These are phyloP conservation scores for Platorchestia sp. DNA, from an alignment of 1,140 invertebrate genomes.

Conservation along the genomic window DNA sequence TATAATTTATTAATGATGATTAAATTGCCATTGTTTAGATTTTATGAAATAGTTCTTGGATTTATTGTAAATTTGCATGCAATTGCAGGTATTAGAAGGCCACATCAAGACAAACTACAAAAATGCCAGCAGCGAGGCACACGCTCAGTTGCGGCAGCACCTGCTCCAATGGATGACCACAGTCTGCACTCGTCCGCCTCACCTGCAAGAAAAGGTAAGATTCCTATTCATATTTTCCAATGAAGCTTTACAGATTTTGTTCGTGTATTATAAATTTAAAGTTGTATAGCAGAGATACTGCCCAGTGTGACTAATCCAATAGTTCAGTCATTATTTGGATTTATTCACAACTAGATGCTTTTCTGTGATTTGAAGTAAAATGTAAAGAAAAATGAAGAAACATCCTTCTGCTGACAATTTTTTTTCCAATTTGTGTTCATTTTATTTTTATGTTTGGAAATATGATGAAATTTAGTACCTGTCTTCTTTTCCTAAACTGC, in stretches of 20 bases:
- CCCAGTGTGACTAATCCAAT: too few species aligned
- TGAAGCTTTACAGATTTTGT: too few species aligned
- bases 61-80: too few species aligned
- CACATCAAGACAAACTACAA: constrained; percentile 56
- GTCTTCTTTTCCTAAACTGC: not conserved
- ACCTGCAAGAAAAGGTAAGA: constrained; percentile 23
- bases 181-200: constrained; percentile 1
- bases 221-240: not conserved
- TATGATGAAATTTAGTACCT: not conserved
- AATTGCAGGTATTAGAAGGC: constrained; percentile 63
- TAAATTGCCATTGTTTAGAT: too few species aligned
- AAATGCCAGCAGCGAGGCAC: constrained; percentile 56
- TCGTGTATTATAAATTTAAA: too few species aligned
- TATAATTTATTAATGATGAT: too few species aligned
- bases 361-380: not conserved
- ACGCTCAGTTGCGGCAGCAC: constrained; percentile 61
- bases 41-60: too few species aligned
- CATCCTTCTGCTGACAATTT: not conserved
- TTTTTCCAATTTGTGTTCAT: not conserved
- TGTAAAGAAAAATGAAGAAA: too few species aligned
- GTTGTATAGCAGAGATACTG: too few species aligned
- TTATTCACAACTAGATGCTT: too few species aligned
- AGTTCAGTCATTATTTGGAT: too few species aligned
- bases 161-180: constrained; percentile 60
- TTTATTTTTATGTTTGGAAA: not conserved